Base-by-base conservation (phyloP, 2,888 invertebrate genomes). In the Orthosia gracilis region DNA sequence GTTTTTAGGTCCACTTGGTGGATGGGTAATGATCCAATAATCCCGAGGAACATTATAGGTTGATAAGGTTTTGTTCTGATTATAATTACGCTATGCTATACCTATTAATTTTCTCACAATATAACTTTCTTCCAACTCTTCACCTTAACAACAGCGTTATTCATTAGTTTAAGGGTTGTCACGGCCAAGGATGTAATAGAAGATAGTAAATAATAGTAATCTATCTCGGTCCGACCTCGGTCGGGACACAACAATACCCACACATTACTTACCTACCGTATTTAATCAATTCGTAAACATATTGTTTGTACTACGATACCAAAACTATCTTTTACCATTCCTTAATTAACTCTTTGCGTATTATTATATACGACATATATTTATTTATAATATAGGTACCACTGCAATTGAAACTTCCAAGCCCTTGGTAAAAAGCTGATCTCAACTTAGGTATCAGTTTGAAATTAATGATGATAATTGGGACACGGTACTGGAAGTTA, bases 161-260 rank as follows among this genome's bases (percentile, higher is more conserved):
- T 75, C 18, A 49, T 68, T 55, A 47, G 57, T 52, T 55, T 63
- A 40, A 69, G 69, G 49, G 69, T 73, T 69, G 55, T 40, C 23
- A 40, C 59, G 57, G 23, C 26, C 73, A 69, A 66, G 63, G 59
- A 76, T 78, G 73, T 73, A 69, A 80, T 71, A 71, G 57, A 54
- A 40, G 7, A 40, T 40, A 76, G 80, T 80, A 80, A 80, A 80
- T 80, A 80, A 80, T 80, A 73, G 77, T 57, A 73, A 80, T 80
- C 73, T 73, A 80, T 80, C 80, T 80, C 63, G 61, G 66, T 67
- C 57, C 66, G 69, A 76, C 63, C 76, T 76, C 76, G 71, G 68
- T 31, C 72, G 26, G 62, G 47, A 69, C 62, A 66, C 66, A 77
- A 68, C 80, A 71, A 80, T 73, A 80, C 50, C 65, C 66, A 64